These are phyloP conservation scores for Noctuana brunneofusca DNA, from an alignment of 2,888 invertebrate genomes.

Conservation along the genomic window DNA sequence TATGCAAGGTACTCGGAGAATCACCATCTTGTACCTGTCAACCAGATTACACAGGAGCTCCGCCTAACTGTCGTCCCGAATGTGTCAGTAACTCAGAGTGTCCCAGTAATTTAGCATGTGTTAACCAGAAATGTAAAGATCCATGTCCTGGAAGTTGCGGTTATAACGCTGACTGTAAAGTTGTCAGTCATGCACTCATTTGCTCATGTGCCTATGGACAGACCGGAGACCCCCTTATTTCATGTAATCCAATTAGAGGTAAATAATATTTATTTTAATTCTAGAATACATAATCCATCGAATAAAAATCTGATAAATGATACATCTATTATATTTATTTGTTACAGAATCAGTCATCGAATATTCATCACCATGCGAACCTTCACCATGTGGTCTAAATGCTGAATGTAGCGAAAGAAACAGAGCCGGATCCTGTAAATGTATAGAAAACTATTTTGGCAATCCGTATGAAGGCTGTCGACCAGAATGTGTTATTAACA, in stretches of 20 bases:
- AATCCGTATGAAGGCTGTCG: slow-evolving; percentile 86
- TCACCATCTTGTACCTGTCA: slow-evolving; percentile 87
- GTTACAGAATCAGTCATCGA: slow-evolving; percentile 66
- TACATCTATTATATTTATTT: slow-evolving; percentile 23
- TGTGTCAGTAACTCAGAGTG: slow-evolving; percentile 88
- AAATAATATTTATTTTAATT: slow-evolving; percentile 29
- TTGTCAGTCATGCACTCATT: slow-evolving; percentile 88
- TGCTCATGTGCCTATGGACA: slow-evolving; percentile 85
- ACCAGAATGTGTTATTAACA: slow-evolving; percentile 91
- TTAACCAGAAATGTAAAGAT: slow-evolving; percentile 87
- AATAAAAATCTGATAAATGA: neutral
- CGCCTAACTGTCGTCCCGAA: slow-evolving; percentile 86
- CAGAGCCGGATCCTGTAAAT: slow-evolving; percentile 87
- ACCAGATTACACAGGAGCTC: slow-evolving; percentile 83
- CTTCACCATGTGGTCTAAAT: slow-evolving; percentile 87
- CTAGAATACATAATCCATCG: neutral
- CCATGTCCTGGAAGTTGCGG: slow-evolving; percentile 88
- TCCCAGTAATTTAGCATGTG: slow-evolving; percentile 84
- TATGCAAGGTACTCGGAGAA: slow-evolving; percentile 84
- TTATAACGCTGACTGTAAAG: slow-evolving; percentile 87
- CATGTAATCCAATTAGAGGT: slow-evolving; percentile 72
- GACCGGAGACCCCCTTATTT: slow-evolving; percentile 86
- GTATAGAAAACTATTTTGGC: slow-evolving; percentile 82
- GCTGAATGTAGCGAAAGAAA: slow-evolving; percentile 85
- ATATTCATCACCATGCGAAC: slow-evolving; percentile 84